A percentile compares a stretch with the other conserved stretches of the same genome.
Conservation (phyloP, 37 sponge, comb jelly and placozoan species). For the Chondrilla cf. caribensis region DNA sequence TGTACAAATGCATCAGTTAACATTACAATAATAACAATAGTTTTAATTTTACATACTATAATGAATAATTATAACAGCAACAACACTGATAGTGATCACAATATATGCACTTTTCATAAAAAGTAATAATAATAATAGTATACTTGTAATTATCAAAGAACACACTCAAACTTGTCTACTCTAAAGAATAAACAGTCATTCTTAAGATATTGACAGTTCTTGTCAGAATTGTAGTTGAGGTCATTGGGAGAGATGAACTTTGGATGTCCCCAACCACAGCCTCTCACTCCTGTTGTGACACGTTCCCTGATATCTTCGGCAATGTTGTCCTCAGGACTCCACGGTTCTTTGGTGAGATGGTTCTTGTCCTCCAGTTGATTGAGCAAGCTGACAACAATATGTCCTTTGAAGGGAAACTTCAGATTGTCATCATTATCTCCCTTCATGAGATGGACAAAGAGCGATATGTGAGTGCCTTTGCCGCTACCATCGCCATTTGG, state of each 20-base stretch:
- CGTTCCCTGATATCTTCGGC: not conserved
- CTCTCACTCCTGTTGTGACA: not conserved
- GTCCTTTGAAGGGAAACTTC: slow-evolving; percentile 23
- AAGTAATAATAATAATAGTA: too few species aligned
- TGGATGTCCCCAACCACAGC: not conserved
- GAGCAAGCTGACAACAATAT: slow-evolving; percentile 10
- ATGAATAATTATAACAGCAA: too few species aligned
- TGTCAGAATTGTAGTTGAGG: not conserved
- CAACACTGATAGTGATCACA: too few species aligned
- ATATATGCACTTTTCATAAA: too few species aligned
- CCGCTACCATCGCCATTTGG: slow-evolving; percentile 4
- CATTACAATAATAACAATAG: too few species aligned
- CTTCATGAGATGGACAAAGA: not conserved
- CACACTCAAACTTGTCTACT: slow-evolving; percentile 2
- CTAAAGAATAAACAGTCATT: slow-evolving; percentile 13
- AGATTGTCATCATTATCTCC: slow-evolving; percentile 23
- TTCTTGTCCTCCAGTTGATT: not conserved
- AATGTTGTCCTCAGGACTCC: not conserved
- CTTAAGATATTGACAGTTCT: slow-evolving; percentile 5
- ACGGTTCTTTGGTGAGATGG: not conserved
- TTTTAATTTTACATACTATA: too few species aligned
- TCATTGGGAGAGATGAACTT: not conserved
- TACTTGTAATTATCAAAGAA: too few species aligned
- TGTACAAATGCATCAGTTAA: too few species aligned
- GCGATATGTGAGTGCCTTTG: slow-evolving; percentile 1